Base-by-base conservation (phyloP, 2,797 vertebrate species). In the Sparidentex hasta region DNA sequence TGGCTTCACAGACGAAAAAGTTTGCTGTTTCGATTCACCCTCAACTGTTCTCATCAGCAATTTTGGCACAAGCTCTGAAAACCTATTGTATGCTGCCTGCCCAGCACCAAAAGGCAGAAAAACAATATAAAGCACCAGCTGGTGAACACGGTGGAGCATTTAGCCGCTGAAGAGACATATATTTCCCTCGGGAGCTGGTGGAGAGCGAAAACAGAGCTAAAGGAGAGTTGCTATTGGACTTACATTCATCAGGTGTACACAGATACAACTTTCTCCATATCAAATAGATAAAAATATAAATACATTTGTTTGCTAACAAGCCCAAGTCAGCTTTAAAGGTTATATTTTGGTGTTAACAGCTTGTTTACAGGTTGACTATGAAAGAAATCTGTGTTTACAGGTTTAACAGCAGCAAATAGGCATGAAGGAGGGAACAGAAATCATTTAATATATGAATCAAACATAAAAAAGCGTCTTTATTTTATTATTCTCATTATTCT, bases 21-120 rank as follows among this genome's bases (percentile, higher is more conserved):
- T 58, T 38, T n/a, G 44, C 20, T 25, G 59, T 44, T 62, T 46
- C 46, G 41, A 29, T 20, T 25, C 13, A 5, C 5, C 20, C 7
- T 3, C 18, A 11, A 11, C 48, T 7, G 7, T 33, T 59, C 20
- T 41, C 20, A 16, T 43, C 12, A 21, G 11, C 11, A 1, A 33
- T 58, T 58, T n/a, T 58, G 54, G 29, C 29, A 63, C 21, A 64
- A 29, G 25, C 23, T 21, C 25, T 47, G 9, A 56, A 73, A 54
- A 20, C 16, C n/a, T 14, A 55, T 7, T 11, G 7, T 11, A 6
- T 1, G 1, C 13, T 17, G 1, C 23, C 7, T 13, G 1, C 9
- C 11, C 20, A 16, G 18, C 23, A 59, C 14, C 11, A 25, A 25
- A 65, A 14, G 17, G 41, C 54, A 41, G 18, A 47, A 0, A 41